Evolutionary conservation across 1,140 invertebrate genomes (phyloP).

Genomic region (Coenobita brevimanus): DNA sequence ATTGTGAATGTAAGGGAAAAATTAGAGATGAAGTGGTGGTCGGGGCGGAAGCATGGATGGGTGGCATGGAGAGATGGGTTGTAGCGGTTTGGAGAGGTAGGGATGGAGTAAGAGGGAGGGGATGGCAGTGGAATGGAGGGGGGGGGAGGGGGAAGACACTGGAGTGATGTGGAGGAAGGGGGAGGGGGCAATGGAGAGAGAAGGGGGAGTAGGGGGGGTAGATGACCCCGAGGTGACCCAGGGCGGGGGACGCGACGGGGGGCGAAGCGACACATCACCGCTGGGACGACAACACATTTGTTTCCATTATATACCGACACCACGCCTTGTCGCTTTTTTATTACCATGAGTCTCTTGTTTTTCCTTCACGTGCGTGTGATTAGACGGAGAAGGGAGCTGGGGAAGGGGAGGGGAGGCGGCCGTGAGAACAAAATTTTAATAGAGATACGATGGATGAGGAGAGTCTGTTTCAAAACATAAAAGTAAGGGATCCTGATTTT

Average conservation of each 20-base stretch:
- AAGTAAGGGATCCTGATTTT: no score
- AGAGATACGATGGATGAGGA: no score
- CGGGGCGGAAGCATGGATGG: background rate
- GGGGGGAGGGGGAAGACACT: background rate
- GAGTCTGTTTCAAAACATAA: no score
- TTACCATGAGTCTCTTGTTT: no score
- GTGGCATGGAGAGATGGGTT: no score
- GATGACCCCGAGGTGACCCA: conserved; percentile 27
- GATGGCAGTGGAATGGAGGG: background rate
- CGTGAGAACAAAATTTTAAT: no score
- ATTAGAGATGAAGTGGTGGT: background rate
- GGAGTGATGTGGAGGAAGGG: background rate
- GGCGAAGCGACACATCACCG: conserved; percentile 38
- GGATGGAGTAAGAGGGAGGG: background rate
- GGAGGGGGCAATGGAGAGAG: background rate
- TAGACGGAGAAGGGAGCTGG: no score
- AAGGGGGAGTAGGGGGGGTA: background rate
- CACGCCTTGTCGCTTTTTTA: background rate
- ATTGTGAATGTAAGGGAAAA: background rate
- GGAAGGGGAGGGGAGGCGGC: no score
- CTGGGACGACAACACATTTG: conserved; percentile 30
- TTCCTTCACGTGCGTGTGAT: no score
- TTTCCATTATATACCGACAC: conserved; percentile 50
- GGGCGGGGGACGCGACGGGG: conserved; percentile 3
- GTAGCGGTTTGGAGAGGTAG: no score